phyloP scores from a whole-genome alignment of 2,888 invertebrate species.

The Pyralis farinalis region DNA sequence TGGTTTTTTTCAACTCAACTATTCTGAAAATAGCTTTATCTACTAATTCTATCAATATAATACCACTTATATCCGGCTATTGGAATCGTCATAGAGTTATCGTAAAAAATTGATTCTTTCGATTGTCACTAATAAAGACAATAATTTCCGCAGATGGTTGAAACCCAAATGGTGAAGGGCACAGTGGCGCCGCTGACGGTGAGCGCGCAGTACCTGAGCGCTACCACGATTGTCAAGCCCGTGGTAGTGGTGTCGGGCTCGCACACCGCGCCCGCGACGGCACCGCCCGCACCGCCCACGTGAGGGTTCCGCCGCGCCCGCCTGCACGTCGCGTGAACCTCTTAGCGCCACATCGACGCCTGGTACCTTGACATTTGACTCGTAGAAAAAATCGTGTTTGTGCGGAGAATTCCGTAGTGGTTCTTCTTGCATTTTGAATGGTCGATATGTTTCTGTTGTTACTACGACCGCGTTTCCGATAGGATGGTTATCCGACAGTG shows the following conservation, averaged over 20 bases:
- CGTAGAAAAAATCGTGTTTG: not conserved
- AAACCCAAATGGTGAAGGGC: conserved; percentile 79
- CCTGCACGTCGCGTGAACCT: conserved; percentile 16
- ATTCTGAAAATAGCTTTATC: no score
- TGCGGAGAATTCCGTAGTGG: no score
- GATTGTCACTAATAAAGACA: no score
- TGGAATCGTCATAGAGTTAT: no score
- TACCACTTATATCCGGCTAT: no score
- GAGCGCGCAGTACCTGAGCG: conserved; percentile 84
- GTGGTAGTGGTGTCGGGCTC: conserved; percentile 82
- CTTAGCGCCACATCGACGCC: conserved; percentile 23
- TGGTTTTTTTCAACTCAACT: no score
- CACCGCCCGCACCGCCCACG: conserved; percentile 25
- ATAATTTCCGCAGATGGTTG: conserved; percentile 55
- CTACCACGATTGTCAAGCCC: conserved; percentile 84
- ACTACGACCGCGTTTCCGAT: conserved; percentile 1
- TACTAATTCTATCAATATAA: no score
- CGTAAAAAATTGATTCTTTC: no score
- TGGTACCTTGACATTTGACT: conserved; percentile 18
- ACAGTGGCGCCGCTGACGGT: conserved; percentile 82
- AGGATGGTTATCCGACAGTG: conserved; percentile 11
- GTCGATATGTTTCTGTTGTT: no score
- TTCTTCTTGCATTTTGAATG: no score
- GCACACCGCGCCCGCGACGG: conserved; percentile 25
- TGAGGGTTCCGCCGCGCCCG: conserved; percentile 21